These are phyloP conservation scores for Cydia amplana DNA, from an alignment of 1,140 invertebrate species.

Conservation along the genomic window DNA sequence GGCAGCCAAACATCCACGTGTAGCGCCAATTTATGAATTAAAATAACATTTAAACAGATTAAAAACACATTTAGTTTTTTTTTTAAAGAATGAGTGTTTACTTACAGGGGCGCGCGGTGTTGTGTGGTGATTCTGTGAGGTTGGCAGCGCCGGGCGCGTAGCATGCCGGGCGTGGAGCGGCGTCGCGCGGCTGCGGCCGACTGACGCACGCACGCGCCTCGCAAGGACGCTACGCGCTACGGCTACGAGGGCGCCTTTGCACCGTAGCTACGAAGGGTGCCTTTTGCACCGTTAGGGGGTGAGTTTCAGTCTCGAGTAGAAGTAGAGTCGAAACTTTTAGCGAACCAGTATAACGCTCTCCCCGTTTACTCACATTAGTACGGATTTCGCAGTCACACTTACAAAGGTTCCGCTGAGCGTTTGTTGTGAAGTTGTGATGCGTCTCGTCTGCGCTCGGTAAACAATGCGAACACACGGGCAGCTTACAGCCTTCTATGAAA, in stretches of 20 bases:
- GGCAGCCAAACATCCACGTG: constrained; percentile 68
- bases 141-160: constrained; percentile 38
- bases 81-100: constrained; percentile 40
- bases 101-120: constrained; percentile 75
- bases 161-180: constrained; percentile 61
- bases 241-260: constrained; percentile 49
- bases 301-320: background rate
- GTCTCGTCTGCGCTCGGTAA: background rate
- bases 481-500: constrained; percentile 10
- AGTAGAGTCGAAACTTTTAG: background rate
- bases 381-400: background rate
- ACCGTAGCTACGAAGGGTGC: constrained; percentile 51
- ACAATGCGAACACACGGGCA: background rate
- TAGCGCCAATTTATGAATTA: constrained; percentile 51
- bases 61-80: background rate
- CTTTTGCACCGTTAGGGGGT: constrained; percentile 45
- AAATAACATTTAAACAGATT: constrained; percentile 39
- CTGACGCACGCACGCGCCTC: constrained; percentile 68
- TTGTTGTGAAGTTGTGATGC: background rate
- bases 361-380: background rate
- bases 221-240: constrained; percentile 35
- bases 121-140: constrained; percentile 45
- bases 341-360: background rate
- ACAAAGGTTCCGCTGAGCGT: background rate
- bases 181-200: constrained; percentile 62